phyloP scores from a whole-genome alignment of 2,113 vertebrate species.

The Prunella himalayana region DNA sequence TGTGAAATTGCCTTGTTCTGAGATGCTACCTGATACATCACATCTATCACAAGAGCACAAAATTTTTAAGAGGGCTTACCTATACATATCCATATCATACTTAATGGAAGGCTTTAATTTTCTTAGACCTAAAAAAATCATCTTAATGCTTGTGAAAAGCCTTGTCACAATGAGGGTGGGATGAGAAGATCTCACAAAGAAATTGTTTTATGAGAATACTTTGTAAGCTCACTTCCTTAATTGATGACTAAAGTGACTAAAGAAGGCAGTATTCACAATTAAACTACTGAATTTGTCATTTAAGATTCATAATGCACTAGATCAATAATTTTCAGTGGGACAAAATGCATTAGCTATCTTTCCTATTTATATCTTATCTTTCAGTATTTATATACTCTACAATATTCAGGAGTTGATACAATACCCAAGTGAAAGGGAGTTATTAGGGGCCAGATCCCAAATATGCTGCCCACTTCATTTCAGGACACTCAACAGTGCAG shows the following conservation, averaged over 20 bases:
- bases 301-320: not conserved
- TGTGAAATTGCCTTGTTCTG: slow-evolving; percentile 25
- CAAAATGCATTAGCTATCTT: not conserved
- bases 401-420: not conserved
- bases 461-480: not conserved
- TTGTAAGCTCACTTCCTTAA: not conserved
- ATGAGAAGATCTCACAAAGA: not conserved
- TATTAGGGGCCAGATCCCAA: not conserved
- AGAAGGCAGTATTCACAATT: not conserved
- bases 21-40: not conserved
- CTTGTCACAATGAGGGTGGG: not conserved
- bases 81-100: not conserved
- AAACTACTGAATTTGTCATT: not conserved
- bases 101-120: not conserved
- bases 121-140: not conserved
- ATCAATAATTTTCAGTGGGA: not conserved
- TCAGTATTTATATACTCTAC: not conserved
- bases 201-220: not conserved
- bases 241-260: not conserved
- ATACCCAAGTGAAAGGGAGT: not conserved
- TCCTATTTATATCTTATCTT: not conserved
- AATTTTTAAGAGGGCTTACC: not conserved
- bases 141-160: not conserved
- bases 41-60: not conserved
- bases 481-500: not conserved